These are phyloP conservation scores for Macrobrachium nipponense DNA, from an alignment of 1,140 invertebrate genomes.

Conservation along the genomic window DNA sequence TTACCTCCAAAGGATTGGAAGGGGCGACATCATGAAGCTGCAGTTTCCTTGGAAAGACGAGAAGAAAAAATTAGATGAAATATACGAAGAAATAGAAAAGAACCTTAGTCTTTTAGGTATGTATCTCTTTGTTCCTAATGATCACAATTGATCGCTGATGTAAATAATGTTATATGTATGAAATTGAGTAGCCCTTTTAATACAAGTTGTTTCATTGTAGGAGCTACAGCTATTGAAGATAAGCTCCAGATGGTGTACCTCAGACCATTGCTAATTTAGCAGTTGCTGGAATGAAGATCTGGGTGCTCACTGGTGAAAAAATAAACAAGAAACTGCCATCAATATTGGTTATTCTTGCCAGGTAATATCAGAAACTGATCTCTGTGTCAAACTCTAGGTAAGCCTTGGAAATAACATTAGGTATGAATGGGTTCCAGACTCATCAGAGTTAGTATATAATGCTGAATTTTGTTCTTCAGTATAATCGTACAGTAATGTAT, in stretches of 20 bases:
- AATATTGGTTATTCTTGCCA: conserved; percentile 98
- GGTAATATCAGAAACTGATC: conserved; percentile 19
- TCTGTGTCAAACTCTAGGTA: no score
- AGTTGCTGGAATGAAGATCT: conserved; percentile 96
- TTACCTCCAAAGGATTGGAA: conserved; percentile 79
- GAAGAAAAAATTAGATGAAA: conserved; percentile 92
- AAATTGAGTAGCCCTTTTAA: conserved; percentile 20
- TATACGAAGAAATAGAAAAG: conserved; percentile 98
- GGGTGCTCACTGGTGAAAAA: conserved; percentile 99
- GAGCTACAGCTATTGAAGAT: conserved; percentile 98
- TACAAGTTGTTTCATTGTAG: conserved; percentile 67
- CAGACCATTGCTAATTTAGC: conserved; percentile 95
- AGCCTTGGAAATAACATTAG: no score
- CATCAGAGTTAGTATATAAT: no score
- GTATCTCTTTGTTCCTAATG: background rate
- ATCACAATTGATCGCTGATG: no score
- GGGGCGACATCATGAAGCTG: conserved; percentile 87
- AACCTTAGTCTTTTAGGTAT: conserved; percentile 86
- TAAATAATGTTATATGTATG: background rate
- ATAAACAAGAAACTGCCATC: conserved; percentile 99
- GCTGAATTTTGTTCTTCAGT: no score
- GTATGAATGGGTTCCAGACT: no score
- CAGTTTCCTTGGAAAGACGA: conserved; percentile 83
- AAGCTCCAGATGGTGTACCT: conserved; percentile 98
- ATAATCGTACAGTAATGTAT: no score